These are phyloP conservation scores for Microtus pennsylvanicus DNA, from an alignment of 2,113 vertebrate species.

Conservation along the genomic window DNA sequence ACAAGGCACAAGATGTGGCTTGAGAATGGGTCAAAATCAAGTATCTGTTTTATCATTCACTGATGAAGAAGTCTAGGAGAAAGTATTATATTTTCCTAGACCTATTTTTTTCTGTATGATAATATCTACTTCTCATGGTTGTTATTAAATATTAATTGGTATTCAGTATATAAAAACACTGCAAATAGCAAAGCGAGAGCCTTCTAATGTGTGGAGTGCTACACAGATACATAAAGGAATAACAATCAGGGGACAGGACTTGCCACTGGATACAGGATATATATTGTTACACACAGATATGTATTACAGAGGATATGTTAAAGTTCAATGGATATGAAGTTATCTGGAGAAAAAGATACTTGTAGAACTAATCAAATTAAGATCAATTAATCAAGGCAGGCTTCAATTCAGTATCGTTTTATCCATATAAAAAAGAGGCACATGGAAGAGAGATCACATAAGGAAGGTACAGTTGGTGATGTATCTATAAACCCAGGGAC, in stretches of 20 bases:
- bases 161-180: neutral
- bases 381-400: neutral
- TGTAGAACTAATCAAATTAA: neutral
- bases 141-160: neutral
- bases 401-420: neutral
- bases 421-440: neutral
- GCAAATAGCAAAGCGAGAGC: neutral
- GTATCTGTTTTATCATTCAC: neutral
- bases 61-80: neutral
- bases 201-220: neutral
- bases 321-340: neutral
- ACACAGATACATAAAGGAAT: neutral
- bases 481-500: neutral
- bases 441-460: neutral
- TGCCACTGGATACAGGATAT: neutral
- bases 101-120: neutral
- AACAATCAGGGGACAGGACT: neutral
- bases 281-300: neutral
- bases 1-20: neutral
- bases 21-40: neutral
- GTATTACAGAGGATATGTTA: neutral
- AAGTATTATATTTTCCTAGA: constrained; percentile 26
- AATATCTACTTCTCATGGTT: neutral
- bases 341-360: neutral
- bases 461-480: neutral